Conservation (phyloP, 2,113 vertebrate species). For the Coptodon bakossiorum region DNA sequence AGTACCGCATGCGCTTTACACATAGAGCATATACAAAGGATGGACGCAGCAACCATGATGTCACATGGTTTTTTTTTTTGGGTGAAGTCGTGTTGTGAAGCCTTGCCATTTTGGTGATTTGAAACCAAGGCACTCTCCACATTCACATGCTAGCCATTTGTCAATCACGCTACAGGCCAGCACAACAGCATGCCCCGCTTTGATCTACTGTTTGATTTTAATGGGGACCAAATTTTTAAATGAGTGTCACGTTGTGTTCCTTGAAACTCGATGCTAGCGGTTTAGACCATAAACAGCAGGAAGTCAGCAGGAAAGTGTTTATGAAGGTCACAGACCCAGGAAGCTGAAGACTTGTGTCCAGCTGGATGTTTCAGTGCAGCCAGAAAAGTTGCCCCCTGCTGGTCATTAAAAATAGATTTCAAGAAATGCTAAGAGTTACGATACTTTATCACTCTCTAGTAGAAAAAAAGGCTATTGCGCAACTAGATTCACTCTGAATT, state of each 20-base stretch:
- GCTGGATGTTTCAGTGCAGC: not conserved
- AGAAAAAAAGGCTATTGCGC: not conserved
- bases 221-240: not conserved
- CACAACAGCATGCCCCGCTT: not conserved
- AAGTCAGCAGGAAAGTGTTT: not conserved
- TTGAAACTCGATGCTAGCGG: not conserved
- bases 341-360: not conserved
- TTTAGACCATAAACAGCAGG: not conserved
- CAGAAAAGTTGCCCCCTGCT: not conserved
- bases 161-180: not conserved
- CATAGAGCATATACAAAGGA: not conserved
- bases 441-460: not conserved
- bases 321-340: not conserved
- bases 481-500: not conserved
- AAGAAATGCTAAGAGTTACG: not conserved
- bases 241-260: not conserved
- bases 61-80: accelerated
- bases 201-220: not conserved
- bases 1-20: not conserved
- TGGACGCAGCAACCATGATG: not conserved
- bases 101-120: not conserved
- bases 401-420: not conserved
- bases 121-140: not conserved
- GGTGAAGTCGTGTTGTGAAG: not conserved
- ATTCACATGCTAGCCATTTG: not conserved